A percentile compares a stretch with the other conserved stretches of the same genome.
phyloP scores from a whole-genome alignment of 92 coral and sea anemone genomes.

The Porites cylindrica region DNA sequence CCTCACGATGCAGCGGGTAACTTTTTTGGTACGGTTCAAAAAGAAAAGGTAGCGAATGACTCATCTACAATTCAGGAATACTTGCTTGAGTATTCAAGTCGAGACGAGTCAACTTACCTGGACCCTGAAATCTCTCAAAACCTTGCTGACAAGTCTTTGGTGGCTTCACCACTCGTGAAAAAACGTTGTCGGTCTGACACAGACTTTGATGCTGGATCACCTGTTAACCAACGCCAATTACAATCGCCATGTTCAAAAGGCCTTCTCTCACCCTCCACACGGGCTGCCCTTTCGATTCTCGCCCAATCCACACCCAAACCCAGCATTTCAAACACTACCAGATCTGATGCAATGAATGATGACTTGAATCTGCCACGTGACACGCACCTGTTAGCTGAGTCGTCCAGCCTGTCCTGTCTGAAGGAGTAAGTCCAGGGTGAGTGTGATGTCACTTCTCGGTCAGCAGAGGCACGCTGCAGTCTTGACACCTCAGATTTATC shows the following conservation, averaged over 20 bases:
- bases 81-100: conserved; percentile 18
- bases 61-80: conserved; percentile 9
- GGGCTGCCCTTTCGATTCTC: conserved; percentile 22
- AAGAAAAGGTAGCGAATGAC: not conserved
- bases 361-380: conserved; percentile 2
- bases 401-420: not conserved
- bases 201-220: not conserved
- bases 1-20: not conserved
- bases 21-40: not conserved
- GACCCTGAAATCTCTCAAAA: not conserved
- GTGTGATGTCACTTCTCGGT: not conserved
- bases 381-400: not conserved
- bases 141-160: not conserved
- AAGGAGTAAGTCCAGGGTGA: not conserved
- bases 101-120: not conserved
- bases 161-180: not conserved
- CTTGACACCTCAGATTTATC: conserved; percentile 27
- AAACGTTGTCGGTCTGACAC: not conserved
- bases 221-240: not conserved
- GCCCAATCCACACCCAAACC: conserved; percentile 71
- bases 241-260: not conserved
- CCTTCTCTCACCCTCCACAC: conserved; percentile 22
- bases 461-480: not conserved
- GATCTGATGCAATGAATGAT: not conserved
- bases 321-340: not conserved